Percentiles rank a stretch among this genome's conserved stretches.
Conservation (phyloP, 2,888 invertebrate genomes). For the Cerastis leucographa region DNA sequence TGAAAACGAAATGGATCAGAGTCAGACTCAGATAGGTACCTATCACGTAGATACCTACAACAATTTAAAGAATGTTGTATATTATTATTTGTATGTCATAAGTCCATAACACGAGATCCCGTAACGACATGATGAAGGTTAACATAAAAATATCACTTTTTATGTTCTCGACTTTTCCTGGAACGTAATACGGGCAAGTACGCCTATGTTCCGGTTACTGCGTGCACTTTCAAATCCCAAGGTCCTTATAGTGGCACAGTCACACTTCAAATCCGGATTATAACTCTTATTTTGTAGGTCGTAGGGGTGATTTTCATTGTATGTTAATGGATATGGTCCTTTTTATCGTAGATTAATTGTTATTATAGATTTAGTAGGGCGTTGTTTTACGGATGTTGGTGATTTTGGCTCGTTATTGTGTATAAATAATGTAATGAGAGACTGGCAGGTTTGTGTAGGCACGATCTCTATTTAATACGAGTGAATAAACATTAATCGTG, state of each 20-base stretch:
- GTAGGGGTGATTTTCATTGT: conserved; percentile 53
- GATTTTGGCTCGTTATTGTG: conserved; percentile 54
- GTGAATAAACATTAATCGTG: conserved; percentile 18
- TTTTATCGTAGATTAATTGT: conserved; percentile 77
- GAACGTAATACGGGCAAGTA: conserved; percentile 68
- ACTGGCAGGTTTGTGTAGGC: conserved; percentile 42
- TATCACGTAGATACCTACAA: neutral
- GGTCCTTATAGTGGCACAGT: conserved; percentile 73
- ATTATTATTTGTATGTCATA: conserved; percentile 13
- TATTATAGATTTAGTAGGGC: conserved; percentile 67
- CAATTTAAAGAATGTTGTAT: conserved; percentile 31
- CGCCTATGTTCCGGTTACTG: conserved; percentile 81
- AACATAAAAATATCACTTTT: conserved; percentile 43
- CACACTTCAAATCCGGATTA: conserved; percentile 49
- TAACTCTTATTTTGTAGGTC: conserved; percentile 55
- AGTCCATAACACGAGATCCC: conserved; percentile 28
- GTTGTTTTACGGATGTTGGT: conserved; percentile 68
- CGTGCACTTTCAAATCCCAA: conserved; percentile 85
- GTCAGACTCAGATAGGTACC: neutral
- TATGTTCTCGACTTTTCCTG: conserved; percentile 73
- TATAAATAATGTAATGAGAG: conserved; percentile 39
- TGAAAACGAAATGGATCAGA: neutral
- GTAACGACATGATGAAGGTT: conserved; percentile 47
- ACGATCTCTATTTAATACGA: conserved; percentile 41
- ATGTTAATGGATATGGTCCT: conserved; percentile 52